Base-by-base conservation (phyloP, 2,113 vertebrate species). In the Hoplias malabaricus region DNA sequence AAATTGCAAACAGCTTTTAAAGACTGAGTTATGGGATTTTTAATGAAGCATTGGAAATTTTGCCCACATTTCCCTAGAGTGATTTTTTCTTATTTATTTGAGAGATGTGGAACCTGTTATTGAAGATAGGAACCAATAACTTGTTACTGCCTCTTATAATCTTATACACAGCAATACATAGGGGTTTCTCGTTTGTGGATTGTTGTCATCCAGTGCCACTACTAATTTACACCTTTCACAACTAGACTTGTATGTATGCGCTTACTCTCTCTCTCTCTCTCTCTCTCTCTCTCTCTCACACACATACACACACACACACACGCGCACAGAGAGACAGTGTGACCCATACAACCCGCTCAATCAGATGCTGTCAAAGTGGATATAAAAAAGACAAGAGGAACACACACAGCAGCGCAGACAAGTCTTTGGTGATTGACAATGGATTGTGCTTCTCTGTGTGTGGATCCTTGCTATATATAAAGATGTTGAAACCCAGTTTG, bases 191-290 rank as follows among this genome's bases (percentile, higher is more conserved):
- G 50, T 43, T 21, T 36, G 31, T 46, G 38, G 46, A 40, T 68
- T 61, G 67, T 61, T 71, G 34, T 50, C 69, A 23, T 59, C 2
- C 43, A 81, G 42, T 25, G 33, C 70, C 74, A 38, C n/a, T 23
- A 8, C 36, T 70, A 57, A 75, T 79, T 71, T 79, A 71, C 57
- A 66, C 46, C 56, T 53, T 50, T 46, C 59, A 69, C 63, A 19
- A 33, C 48, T 23, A 81, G n/a, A 43, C 61, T 27, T 31, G 4
- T 38, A 59, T 16, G 19, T 43, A 53, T n/a, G n/a, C n/a, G n/a
- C n/a, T n/a, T n/a, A n/a, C n/a, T n/a, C n/a, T n/a, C n/a, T n/a
- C n/a, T n/a, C n/a, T n/a, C n/a, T n/a, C n/a, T n/a, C n/a, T n/a
- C n/a, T n/a, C n/a, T n/a, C n/a, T n/a, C n/a, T n/a, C n/a, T n/a